Evolutionary conservation across 2,113 vertebrate species (phyloP), one percentile per base, ranked within the genome.

Genomic region (Xyliphius kryptos): DNA sequence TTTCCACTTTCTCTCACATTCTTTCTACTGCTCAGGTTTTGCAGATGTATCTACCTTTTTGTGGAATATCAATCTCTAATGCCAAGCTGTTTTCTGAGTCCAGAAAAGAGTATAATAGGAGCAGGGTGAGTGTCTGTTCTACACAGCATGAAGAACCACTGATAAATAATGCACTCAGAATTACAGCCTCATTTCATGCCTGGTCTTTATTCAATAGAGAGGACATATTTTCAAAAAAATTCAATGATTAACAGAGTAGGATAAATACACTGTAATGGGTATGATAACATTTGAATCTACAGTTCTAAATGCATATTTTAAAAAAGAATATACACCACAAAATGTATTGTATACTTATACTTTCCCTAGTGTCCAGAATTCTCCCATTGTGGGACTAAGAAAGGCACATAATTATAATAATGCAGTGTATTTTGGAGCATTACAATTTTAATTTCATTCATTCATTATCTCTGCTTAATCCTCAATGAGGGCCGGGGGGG

Each of bases 21-120:
- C 40, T 49, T 3, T 38, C 44, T 14, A 14, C 15, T 21, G 10
- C 21, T 52, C 68, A 89, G 88, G 86, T 89, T 48, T 74, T 88
- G 68, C 84, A 89, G 82, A 89, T 82, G 81, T 82, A 88, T 79
- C 81, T 89, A 56, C 82, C 81, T 2, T 89, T 87, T 73, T 87
- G 79, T 74, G 84, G 86, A 63, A 87, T 81, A 78, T 84, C 80
- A 22, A 83, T 88, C 72, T 82, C 76, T 72, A 89, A 86, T 72
- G 85, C 82, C 61, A 87, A 88, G 71, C 68, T 88, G 78, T 87
- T 91, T 80, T 86, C 81, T 2, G 73, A 87, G 80, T 89, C 86
- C 46, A 83, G 82, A 48, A 85, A 84, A 61, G 87, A 90, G 85
- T 87, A 83, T 59, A 83, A 88, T 58, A 88, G 83, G 65, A 83